Percentiles rank a stretch among this genome's conserved stretches.
Conservation (phyloP, 2,888 invertebrate genomes). For the Synergus itoensis region DNA sequence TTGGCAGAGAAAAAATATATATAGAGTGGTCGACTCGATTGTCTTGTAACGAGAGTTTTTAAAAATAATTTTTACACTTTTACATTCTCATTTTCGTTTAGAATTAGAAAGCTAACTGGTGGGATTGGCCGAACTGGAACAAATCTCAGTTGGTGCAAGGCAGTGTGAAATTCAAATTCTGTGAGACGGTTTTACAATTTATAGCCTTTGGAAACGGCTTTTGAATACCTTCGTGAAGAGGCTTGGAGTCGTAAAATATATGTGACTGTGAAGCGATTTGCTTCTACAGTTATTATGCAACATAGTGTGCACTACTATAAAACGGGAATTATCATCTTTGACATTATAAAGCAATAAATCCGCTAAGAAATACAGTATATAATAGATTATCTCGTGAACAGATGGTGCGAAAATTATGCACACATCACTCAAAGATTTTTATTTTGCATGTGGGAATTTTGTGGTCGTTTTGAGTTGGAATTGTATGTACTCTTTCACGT, state of each 20-base stretch:
- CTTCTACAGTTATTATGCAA: constrained; percentile 18
- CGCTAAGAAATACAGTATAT: neutral
- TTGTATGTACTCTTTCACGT: constrained; percentile 17
- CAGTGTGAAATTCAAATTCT: constrained; percentile 33
- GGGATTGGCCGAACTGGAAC: neutral
- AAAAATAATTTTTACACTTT: too few relatives aligned
- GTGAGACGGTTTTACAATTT: constrained; percentile 27
- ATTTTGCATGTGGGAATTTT: constrained; percentile 1
- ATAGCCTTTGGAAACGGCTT: constrained; percentile 16
- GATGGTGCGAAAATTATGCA: neutral
- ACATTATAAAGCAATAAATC: neutral
- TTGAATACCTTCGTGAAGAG: constrained; percentile 28
- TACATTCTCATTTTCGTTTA: too few relatives aligned
- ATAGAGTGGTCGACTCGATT: neutral
- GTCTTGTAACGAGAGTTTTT: neutral
- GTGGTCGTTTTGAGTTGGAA: neutral
- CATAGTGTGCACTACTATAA: constrained; percentile 19
- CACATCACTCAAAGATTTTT: neutral
- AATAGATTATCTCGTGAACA: neutral
- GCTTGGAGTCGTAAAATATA: constrained; percentile 16
- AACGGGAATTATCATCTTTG: neutral
- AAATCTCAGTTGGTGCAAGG: constrained; percentile 13
- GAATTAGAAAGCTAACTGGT: neutral
- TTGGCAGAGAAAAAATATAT: neutral
- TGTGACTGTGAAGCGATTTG: constrained; percentile 21